Evolutionary conservation across 1,140 invertebrate genomes (phyloP), one percentile per base, ranked within the genome.

Genomic region (Bombus picipes): DNA sequence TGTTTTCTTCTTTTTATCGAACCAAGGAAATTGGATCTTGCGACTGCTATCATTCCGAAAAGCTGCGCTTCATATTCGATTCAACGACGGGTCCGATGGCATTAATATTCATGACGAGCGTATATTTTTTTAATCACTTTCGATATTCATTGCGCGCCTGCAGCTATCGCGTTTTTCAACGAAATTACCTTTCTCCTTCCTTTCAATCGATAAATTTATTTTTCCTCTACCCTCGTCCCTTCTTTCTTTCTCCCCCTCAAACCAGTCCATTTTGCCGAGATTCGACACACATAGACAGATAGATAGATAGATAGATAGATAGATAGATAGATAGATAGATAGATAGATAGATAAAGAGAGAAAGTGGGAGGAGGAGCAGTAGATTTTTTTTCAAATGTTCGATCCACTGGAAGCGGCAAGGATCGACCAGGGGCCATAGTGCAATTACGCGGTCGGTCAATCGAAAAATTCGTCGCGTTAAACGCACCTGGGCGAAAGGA

Each of bases 301-400:
- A 62, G 25, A 62, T 4, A 28, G 28, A 28, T 12, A 12, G 57
- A 28, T 3, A 59, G 28, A 59, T 3, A 28, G 57, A 59, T 10
- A 59, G 57, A 59, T 10, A 59, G 25, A 59, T 25, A 59, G 57
- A 25, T 9, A 59, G 18, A 59, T 25, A 59, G 57, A 25, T 8
- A 59, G 57, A 25, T 10, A 59, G 8, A 62, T 28, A 59, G 57
- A 25, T 10, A 59, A 28, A 62, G 28, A 62, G 28, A 62, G 59
- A 62, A 28, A 62, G 10, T 28, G 3, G 28, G 1, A 13, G 28
- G 10, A n/a, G 28, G 25, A 25, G 32, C 8, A 2, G 25, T 39
- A 76, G 74, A 78, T 65, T 78, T 68, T 78, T 47, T 68, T 41
- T 78, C 75, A 66, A 78, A 78, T 62, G 41, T 57, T 78, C 75